These are phyloP conservation scores for Xylocopa sonorina DNA, from an alignment of 1,140 invertebrate species.

Conservation along the genomic window DNA sequence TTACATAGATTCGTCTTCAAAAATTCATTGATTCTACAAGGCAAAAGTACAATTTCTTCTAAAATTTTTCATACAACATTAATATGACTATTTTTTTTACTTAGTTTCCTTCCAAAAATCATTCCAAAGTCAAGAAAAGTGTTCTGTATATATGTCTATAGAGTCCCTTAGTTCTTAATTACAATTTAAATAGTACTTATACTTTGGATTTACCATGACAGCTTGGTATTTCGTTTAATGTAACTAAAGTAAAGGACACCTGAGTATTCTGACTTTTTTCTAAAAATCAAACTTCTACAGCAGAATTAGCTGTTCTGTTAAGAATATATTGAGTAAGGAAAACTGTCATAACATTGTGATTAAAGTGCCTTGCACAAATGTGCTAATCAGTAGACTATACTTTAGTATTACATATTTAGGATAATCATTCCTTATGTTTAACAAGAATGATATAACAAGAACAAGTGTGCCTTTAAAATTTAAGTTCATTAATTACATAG, in stretches of 20 bases:
- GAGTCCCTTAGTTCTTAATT: constrained; percentile 64
- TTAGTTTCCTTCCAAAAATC: constrained; percentile 52
- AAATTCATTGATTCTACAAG: neutral
- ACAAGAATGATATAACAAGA: constrained; percentile 23
- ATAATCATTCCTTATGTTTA: constrained; percentile 43
- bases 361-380: constrained; percentile 50
- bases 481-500: constrained; percentile 20
- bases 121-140: constrained; percentile 61
- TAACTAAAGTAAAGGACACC: constrained; percentile 13
- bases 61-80: constrained; percentile 23
- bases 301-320: constrained; percentile 29
- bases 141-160: constrained; percentile 74
- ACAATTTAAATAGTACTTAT: constrained; percentile 42
- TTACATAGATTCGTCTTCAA: constrained; percentile 1
- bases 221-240: constrained; percentile 40
- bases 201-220: constrained; percentile 36
- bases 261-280: constrained; percentile 24
- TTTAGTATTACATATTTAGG: constrained; percentile 20
- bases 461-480: constrained; percentile 10
- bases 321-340: constrained; percentile 26
- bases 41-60: neutral
- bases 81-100: constrained; percentile 43
- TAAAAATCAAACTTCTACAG: constrained; percentile 28
- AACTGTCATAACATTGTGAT: constrained; percentile 47
- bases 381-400: constrained; percentile 39